Evolutionary conservation across 2,888 invertebrate species (phyloP).

Genomic region (Netelia virgata): DNA sequence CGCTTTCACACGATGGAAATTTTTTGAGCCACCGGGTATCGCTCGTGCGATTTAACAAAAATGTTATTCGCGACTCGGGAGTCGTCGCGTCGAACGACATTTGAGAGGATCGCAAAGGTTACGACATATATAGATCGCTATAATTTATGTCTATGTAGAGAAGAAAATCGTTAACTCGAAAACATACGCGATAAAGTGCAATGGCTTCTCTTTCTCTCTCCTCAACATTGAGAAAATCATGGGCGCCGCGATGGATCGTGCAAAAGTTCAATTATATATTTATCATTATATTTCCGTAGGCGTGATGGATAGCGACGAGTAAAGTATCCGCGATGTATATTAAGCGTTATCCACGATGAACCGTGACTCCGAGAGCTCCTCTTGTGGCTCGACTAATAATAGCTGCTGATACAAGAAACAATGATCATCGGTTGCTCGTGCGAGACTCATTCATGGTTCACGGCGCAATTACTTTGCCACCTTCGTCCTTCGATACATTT

Average conservation of each 20-base stretch:
- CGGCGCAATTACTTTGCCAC: slow-evolving; percentile 64
- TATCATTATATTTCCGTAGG: slow-evolving; percentile 38
- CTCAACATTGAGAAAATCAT: neutral
- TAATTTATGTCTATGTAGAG: neutral
- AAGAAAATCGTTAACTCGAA: neutral
- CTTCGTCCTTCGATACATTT: slow-evolving; percentile 62
- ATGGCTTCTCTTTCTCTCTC: neutral
- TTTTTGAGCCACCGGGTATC: too few species aligned
- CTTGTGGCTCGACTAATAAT: slow-evolving; percentile 63
- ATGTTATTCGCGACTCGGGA: neutral
- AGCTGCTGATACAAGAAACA: slow-evolving; percentile 66
- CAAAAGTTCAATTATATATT: slow-evolving; percentile 15
- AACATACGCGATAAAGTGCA: neutral
- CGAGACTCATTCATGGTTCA: slow-evolving; percentile 63
- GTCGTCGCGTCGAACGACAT: slow-evolving; percentile 24
- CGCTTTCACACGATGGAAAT: too few species aligned
- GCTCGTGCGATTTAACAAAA: too few species aligned
- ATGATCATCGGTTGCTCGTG: slow-evolving; percentile 62
- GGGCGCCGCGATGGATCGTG: neutral
- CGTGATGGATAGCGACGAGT: neutral
- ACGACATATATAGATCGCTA: neutral
- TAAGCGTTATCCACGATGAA: slow-evolving; percentile 11
- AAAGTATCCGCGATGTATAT: neutral
- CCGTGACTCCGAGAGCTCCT: slow-evolving; percentile 46
- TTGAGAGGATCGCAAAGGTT: slow-evolving; percentile 46